Conservation (phyloP, 2,113 vertebrate genomes). For the Corvus moneduloides region DNA sequence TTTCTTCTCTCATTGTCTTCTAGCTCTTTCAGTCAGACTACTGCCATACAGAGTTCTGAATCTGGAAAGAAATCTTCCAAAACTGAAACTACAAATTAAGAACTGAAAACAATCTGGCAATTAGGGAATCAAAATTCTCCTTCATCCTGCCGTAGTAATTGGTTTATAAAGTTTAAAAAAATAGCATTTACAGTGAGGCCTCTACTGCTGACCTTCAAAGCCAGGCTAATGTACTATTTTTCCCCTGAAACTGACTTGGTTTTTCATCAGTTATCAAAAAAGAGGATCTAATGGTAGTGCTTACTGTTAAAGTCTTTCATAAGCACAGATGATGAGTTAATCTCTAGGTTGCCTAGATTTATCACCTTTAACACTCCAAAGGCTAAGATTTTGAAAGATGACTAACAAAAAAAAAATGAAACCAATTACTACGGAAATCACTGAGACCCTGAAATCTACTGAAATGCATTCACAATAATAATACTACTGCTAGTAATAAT, state of each 20-base stretch:
- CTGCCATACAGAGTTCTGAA: background rate
- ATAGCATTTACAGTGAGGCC: background rate
- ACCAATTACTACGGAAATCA: background rate
- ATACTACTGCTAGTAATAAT: background rate
- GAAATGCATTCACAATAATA: background rate
- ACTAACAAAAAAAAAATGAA: background rate
- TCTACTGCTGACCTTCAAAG: background rate
- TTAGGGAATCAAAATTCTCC: background rate
- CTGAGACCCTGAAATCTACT: background rate
- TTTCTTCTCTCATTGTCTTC: background rate
- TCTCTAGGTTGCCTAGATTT: background rate
- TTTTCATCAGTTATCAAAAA: background rate
- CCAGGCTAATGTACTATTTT: background rate
- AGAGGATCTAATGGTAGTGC: background rate
- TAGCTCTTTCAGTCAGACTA: background rate
- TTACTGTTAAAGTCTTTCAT: background rate
- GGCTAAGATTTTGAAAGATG: background rate
- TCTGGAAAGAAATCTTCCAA: background rate
- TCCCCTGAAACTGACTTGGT: background rate
- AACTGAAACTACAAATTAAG: constrained; percentile 2
- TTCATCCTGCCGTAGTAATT: background rate
- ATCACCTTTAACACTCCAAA: background rate
- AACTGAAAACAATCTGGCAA: background rate
- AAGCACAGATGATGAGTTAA: background rate
- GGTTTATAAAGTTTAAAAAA: background rate